phyloP scores from a whole-genome alignment of 2,888 invertebrate genomes.

The Drosophila putrida region DNA sequence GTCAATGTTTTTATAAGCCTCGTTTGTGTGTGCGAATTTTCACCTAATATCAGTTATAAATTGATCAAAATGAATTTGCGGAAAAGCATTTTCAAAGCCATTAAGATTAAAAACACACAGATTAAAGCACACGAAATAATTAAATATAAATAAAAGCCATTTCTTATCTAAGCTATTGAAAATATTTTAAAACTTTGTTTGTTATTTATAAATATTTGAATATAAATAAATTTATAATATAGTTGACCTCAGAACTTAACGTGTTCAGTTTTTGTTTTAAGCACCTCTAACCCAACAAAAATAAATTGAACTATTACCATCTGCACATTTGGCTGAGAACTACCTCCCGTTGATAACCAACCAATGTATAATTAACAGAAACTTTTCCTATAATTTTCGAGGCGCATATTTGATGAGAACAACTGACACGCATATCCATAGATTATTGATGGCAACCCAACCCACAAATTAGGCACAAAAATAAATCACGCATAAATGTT shows the following conservation, averaged over 20 bases:
- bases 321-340: neutral
- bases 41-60: slow-evolving; percentile 51
- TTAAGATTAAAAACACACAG: slow-evolving; percentile 1
- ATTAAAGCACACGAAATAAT: neutral
- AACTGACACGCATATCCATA: slow-evolving; percentile 41
- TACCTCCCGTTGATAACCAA: neutral
- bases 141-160: neutral
- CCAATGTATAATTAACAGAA: slow-evolving; percentile 36
- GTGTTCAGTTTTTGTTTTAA: slow-evolving; percentile 7
- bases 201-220: slow-evolving; percentile 8
- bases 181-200: neutral
- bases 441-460: slow-evolving; percentile 14
- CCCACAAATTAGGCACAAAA: slow-evolving; percentile 26
- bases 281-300: slow-evolving; percentile 12
- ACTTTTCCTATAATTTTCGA: slow-evolving; percentile 31
- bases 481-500: slow-evolving; percentile 42
- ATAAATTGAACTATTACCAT: slow-evolving; percentile 12
- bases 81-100: slow-evolving; percentile 15
- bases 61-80: slow-evolving; percentile 27
- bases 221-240: neutral
- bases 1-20: slow-evolving; percentile 55
- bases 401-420: slow-evolving; percentile 40
- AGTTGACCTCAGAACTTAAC: slow-evolving; percentile 11
- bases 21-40: slow-evolving; percentile 31
- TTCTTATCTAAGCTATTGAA: neutral